Evolutionary conservation across 2,888 invertebrate species (phyloP), one percentile per base, ranked within the genome.

Genomic region (Cataglyphis albicans): DNA sequence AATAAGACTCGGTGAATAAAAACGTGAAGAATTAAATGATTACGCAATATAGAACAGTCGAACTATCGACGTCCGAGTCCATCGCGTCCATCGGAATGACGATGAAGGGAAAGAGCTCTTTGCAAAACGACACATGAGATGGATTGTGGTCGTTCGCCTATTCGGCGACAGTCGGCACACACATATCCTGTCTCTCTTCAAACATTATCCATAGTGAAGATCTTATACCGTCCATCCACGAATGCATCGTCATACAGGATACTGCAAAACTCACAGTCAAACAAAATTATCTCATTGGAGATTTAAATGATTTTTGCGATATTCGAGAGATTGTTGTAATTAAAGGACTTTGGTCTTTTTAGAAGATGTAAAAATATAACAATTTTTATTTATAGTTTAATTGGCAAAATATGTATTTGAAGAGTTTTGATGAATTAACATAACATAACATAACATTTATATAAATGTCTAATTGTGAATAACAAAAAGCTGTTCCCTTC

Each of bases 91-190:
- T 65, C 25, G n/a, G 52, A 68, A 76, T 38, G 65, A 32, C 41
- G 72, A 73, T 44, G 81, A 57, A 25, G 25, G 52, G 25, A 64
- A 55, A 75, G 63, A 81, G 63, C 38, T 64, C 64, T 78, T 67
- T 25, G 57, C 78, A 52, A 67, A 64, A 61, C 61, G 78, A 61
- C 41, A 65, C 21, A 52, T n/a, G 67, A 82, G 59, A 82, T 82
- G 61, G 82, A 82, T 82, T 68, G 68, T 15, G 48, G 78, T 67
- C 67, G 59, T 82, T 82, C 63, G 76, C 82, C 67, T 44, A 65
- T 57, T 59, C 35, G 57, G 67, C 78, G 67, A 59, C 44, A 32
- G 48, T 38, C 82, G 67, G 15, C 55, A 67, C 78, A 48, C 52
- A 52, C n/a, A n/a, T 63, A 63, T 82, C 21, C 44, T 55, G 74